phyloP scores from a whole-genome alignment of 1,140 invertebrate species.

The Trichonephila inaurata region DNA sequence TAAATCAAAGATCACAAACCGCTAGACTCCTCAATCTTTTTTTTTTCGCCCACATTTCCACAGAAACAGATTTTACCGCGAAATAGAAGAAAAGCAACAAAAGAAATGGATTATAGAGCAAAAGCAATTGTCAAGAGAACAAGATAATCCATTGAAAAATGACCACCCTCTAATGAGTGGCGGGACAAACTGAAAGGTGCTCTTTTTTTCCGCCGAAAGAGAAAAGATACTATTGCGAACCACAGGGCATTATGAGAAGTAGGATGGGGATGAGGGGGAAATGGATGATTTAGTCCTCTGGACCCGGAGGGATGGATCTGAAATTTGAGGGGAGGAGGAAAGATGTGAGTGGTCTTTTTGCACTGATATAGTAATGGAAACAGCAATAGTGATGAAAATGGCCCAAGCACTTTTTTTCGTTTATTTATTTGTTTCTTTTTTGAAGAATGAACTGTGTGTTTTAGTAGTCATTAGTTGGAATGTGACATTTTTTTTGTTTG shows the following conservation, averaged over 20 bases:
- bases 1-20: background rate
- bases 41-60: background rate
- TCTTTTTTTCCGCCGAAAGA: background rate
- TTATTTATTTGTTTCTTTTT: background rate
- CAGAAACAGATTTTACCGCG: background rate
- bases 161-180: constrained; percentile 62
- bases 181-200: constrained; percentile 37
- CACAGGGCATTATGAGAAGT: constrained; percentile 27
- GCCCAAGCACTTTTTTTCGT: background rate
- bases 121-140: constrained; percentile 70
- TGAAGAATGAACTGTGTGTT: background rate
- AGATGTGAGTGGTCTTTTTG: background rate
- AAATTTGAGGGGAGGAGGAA: constrained; percentile 23
- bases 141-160: constrained; percentile 73
- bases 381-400: constrained; percentile 25
- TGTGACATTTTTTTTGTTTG: background rate
- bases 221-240: constrained; percentile 14
- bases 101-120: constrained; percentile 62
- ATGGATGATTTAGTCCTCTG: constrained; percentile 40
- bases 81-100: background rate
- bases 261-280: background rate
- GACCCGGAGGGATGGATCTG: background rate
- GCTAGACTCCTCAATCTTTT: background rate
- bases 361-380: constrained; percentile 23
- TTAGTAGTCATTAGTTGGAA: background rate